A percentile compares a stretch with the other conserved stretches of the same genome.
Evolutionary conservation across 2,888 invertebrate species (phyloP).

Genomic region (Cetonia aurata): DNA sequence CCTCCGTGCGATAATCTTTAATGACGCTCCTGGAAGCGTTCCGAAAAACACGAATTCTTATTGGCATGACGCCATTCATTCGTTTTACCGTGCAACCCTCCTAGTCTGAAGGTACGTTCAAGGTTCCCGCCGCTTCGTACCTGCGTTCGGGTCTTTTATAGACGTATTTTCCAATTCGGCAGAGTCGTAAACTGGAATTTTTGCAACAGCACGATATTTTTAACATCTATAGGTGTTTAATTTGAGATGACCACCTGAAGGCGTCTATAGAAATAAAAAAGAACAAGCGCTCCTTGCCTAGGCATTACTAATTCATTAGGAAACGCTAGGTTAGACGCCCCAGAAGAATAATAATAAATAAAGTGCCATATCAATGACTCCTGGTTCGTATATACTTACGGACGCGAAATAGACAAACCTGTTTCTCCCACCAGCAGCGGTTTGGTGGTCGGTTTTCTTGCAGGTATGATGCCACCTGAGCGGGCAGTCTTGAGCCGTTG

Average conservation of each 20-base stretch:
- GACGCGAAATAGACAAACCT: conserved; percentile 60
- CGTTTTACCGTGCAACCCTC: conserved; percentile 8
- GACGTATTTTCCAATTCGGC: not conserved
- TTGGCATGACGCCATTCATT: too few relatives aligned
- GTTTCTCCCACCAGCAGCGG: conserved; percentile 61
- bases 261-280: too few relatives aligned
- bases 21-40: not conserved
- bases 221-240: too few relatives aligned
- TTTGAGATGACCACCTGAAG: too few relatives aligned
- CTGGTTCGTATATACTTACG: conserved; percentile 22
- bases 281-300: conserved; percentile 17
- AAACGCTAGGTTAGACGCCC: conserved; percentile 44
- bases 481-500: conserved; percentile 53
- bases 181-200: not conserved
- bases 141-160: conserved; percentile 42
- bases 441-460: conserved; percentile 50
- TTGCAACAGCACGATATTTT: not conserved
- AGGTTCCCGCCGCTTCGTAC: conserved; percentile 42
- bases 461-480: conserved; percentile 57
- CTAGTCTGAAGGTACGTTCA: not conserved
- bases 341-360: conserved; percentile 43
- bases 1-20: too few relatives aligned
- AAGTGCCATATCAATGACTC: conserved; percentile 44
- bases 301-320: conserved; percentile 20
- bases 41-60: not conserved